Evolutionary conservation across 2,888 invertebrate genomes (phyloP).

Genomic region (Itoplectis maculator): DNA sequence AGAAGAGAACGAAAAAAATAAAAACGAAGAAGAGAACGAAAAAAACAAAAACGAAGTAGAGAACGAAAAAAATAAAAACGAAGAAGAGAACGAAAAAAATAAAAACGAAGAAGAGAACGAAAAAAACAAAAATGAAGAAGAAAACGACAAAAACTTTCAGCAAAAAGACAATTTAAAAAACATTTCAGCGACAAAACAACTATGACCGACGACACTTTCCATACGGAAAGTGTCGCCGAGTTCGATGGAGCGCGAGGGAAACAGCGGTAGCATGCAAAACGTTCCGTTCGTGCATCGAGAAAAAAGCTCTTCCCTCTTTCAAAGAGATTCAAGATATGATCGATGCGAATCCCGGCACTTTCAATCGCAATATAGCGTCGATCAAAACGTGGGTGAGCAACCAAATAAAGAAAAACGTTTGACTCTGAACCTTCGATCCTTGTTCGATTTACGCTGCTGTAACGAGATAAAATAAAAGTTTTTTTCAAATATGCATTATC

Average conservation of each 20-base stretch:
- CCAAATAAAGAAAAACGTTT: slow-evolving; percentile 23
- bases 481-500: background rate
- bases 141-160: too few relatives aligned
- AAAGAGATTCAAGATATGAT: slow-evolving; percentile 22
- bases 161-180: too few relatives aligned
- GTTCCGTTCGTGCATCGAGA: background rate
- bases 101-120: too few relatives aligned
- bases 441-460: too few relatives aligned
- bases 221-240: slow-evolving; percentile 34
- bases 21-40: too few relatives aligned
- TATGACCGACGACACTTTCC: slow-evolving; percentile 44
- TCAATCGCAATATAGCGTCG: slow-evolving; percentile 37
- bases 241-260: slow-evolving; percentile 32
- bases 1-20: too few relatives aligned
- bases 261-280: slow-evolving; percentile 2
- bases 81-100: too few relatives aligned
- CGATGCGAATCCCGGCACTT: slow-evolving; percentile 22
- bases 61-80: too few relatives aligned
- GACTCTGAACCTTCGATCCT: background rate
- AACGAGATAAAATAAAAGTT: too few relatives aligned
- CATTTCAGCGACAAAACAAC: too few relatives aligned
- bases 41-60: too few relatives aligned
- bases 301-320: slow-evolving; percentile 32
- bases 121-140: too few relatives aligned
- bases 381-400: slow-evolving; percentile 57